A percentile compares a stretch with the other conserved stretches of the same genome.
These are phyloP conservation scores for Trichogramma pretiosum DNA, from an alignment of 1,140 invertebrate species.

Conservation along the genomic window DNA sequence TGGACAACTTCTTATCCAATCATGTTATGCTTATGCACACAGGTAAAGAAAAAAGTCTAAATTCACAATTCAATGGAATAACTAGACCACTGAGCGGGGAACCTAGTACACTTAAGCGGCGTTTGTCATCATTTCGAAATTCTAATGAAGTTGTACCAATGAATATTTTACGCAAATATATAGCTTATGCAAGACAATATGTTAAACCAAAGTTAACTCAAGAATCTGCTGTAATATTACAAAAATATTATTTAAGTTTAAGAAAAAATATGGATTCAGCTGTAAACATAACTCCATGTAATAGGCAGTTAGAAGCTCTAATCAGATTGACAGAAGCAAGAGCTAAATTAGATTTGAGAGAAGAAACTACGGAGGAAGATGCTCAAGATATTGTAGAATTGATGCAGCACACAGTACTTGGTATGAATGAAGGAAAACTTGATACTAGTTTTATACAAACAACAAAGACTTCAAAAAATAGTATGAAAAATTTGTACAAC, in stretches of 20 bases:
- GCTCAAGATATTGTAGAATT: conserved; percentile 81
- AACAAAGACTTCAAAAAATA: conserved; percentile 30
- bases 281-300: conserved; percentile 60
- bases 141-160: conserved; percentile 50
- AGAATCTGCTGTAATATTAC: conserved; percentile 60
- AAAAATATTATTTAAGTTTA: conserved; percentile 77
- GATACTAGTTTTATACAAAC: conserved; percentile 10
- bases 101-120: conserved; percentile 4
- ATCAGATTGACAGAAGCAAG: conserved; percentile 80
- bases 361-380: conserved; percentile 68
- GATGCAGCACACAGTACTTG: conserved; percentile 70
- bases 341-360: conserved; percentile 74
- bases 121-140: conserved; percentile 4
- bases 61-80: background rate
- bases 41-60: conserved; percentile 25
- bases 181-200: conserved; percentile 84
- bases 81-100: background rate
- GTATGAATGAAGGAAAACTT: conserved; percentile 61
- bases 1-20: conserved; percentile 69
- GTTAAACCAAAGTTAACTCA: conserved; percentile 69
- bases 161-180: conserved; percentile 75
- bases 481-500: conserved; percentile 69
- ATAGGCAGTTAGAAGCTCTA: conserved; percentile 78
- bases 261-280: conserved; percentile 55
- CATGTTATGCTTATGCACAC: conserved; percentile 73